These are phyloP conservation scores for Ophion obscuratus DNA, from an alignment of 2,888 invertebrate genomes.

Conservation along the genomic window DNA sequence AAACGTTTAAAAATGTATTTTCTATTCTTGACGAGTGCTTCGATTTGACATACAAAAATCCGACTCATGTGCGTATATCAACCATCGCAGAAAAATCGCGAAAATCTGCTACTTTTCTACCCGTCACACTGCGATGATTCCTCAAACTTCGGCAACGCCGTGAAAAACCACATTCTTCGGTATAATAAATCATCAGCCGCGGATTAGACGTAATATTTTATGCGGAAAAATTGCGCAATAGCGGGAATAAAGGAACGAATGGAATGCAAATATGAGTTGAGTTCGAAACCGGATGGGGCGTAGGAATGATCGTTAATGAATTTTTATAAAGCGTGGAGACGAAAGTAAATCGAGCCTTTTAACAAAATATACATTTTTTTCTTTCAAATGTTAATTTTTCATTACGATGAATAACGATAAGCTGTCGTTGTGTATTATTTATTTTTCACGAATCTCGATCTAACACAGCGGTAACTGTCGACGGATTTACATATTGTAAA, in stretches of 20 bases:
- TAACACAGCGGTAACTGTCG: constrained; percentile 18
- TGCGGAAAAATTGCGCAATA: background rate
- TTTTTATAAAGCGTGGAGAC: background rate
- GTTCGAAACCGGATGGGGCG: background rate
- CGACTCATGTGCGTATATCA: no score
- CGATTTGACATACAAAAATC: no score
- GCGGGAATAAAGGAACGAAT: background rate
- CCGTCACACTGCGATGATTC: background rate
- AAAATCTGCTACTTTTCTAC: no score
- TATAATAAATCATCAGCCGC: background rate
- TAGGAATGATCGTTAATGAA: background rate
- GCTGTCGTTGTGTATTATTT: background rate
- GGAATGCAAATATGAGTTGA: background rate
- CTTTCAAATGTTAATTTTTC: background rate
- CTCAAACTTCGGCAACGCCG: background rate
- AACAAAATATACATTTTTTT: background rate
- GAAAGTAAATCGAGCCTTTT: background rate
- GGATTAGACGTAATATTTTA: constrained; percentile 8
- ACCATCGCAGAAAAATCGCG: no score
- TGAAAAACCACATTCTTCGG: constrained; percentile 15
- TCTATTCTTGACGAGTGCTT: no score
- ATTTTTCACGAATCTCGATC: constrained; percentile 44
- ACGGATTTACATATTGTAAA: constrained; percentile 37
- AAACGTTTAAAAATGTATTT: no score
- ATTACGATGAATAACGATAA: background rate